Percentiles rank a stretch among this genome's conserved stretches.
These are phyloP conservation scores for Caenorhabditis sp. DNA, from an alignment of 2,888 invertebrate genomes.

Conservation along the genomic window DNA sequence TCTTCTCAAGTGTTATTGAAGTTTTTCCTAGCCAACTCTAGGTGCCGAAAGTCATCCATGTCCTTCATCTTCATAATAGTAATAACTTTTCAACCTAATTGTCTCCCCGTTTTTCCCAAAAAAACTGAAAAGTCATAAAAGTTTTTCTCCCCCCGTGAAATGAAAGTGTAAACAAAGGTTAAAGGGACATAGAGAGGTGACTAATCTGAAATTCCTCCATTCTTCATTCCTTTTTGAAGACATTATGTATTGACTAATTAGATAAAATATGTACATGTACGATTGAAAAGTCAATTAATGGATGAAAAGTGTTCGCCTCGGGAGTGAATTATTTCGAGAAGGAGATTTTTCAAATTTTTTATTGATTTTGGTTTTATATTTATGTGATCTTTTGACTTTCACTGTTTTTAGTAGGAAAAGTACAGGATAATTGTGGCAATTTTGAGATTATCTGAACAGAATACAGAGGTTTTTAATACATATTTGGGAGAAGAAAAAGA, in stretches of 20 bases:
- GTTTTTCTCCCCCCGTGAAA: background rate
- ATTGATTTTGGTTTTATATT: too few relatives aligned
- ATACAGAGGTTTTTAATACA: too few relatives aligned
- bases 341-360: too few relatives aligned
- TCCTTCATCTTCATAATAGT: too few relatives aligned
- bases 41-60: too few relatives aligned
- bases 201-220: background rate
- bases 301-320: background rate
- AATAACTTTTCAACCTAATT: background rate
- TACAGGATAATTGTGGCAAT: background rate
- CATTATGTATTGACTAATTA: background rate
- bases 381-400: background rate
- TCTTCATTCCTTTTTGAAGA: too few relatives aligned
- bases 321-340: too few relatives aligned
- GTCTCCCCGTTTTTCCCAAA: background rate
- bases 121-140: conserved; percentile 3
- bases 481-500: too few relatives aligned
- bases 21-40: too few relatives aligned
- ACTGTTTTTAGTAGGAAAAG: background rate
- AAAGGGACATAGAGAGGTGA: background rate
- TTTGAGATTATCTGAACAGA: background rate
- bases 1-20: too few relatives aligned
- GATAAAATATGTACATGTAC: background rate
- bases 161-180: conserved; percentile 6
- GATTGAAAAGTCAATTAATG: background rate